Evolutionary conservation across 2,113 vertebrate genomes (phyloP).

Genomic region (Platysternon megacephalum): DNA sequence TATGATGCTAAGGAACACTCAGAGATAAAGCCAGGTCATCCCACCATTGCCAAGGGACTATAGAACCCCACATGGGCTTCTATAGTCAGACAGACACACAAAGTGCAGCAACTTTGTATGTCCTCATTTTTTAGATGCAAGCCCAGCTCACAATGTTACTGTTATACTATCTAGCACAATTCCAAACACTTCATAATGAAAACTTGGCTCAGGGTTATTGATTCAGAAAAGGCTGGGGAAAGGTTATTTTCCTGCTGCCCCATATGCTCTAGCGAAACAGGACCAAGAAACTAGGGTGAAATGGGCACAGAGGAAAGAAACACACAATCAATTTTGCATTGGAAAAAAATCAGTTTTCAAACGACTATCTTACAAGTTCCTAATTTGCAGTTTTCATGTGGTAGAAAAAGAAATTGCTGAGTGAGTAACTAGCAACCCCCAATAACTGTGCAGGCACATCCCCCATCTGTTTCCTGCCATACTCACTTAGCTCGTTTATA

Average conservation of each 20-base stretch:
- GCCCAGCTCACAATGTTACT: neutral
- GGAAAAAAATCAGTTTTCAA: neutral
- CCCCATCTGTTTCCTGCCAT: slow-evolving; percentile 37
- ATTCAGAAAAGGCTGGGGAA: neutral
- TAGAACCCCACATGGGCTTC: neutral
- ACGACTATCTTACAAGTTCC: slow-evolving; percentile 15
- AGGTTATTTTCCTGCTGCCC: neutral
- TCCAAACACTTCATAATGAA: neutral
- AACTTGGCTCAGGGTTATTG: neutral
- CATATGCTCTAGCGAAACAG: neutral
- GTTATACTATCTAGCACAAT: neutral
- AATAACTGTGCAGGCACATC: slow-evolving; percentile 1
- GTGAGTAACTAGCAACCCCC: slow-evolving; percentile 13
- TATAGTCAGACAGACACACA: neutral
- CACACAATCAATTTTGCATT: neutral
- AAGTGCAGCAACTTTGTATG: neutral
- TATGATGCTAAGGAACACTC: neutral
- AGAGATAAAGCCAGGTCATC: neutral
- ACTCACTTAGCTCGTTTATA: accelerated
- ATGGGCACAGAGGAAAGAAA: neutral
- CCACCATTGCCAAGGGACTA: neutral
- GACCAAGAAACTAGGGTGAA: neutral
- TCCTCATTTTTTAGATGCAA: neutral
- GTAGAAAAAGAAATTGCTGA: slow-evolving; percentile 57
- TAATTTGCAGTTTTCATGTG: slow-evolving; percentile 17